Base-by-base conservation (phyloP, 1,140 invertebrate species). In the Zaprionus taronus region DNA sequence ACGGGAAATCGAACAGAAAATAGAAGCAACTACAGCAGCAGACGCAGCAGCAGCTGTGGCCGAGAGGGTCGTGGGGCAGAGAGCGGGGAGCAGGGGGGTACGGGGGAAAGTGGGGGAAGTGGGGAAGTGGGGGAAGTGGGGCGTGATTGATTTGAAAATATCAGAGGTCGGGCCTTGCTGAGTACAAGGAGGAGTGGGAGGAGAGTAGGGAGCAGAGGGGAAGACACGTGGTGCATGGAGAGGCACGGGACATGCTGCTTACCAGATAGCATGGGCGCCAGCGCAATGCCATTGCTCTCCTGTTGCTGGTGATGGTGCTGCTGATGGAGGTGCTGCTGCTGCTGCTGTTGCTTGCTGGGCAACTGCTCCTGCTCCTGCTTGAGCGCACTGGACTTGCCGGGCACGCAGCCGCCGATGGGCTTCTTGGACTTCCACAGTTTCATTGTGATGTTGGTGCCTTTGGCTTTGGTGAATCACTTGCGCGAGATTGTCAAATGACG, bases 371-470 rank as follows among this genome's bases (percentile, higher is more conserved):
- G 87, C 36, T 92, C 91, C 71, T 86, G 91, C 44, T 92, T 91
- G 7, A 90, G 34, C 12, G 82, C 66, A 14, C 71, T 77, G 28
- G 89, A 80, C 49, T 92, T 92, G 67, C 91, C 91, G 14, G 91
- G 91, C 58, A 92, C 91, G 69, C 91, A 92, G 44, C 91, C 90
- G 15, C 79, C 82, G 38, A 92, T 92, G 56, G 91, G 91, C 57
- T 92, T 92, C 61, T 92, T 92, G 1, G 91, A 85, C 70, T 92
- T 92, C 91, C 91, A 92, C 83, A 92, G 47, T 75, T 92, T 92
- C 91, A 92, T 92, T 66, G 66, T 34, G 9, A 11, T 31, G 28
- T 31, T 31, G 28, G 9, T 31, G 28, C 7, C 9, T 31, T 6
- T 38, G 12, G 11, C 12, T 60, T 49, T 24, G 34, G n/a, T 15